Base-by-base conservation (phyloP, 37 sponge, comb jelly and placozoan genomes). In the Chondrilla cf. caribensis region DNA sequence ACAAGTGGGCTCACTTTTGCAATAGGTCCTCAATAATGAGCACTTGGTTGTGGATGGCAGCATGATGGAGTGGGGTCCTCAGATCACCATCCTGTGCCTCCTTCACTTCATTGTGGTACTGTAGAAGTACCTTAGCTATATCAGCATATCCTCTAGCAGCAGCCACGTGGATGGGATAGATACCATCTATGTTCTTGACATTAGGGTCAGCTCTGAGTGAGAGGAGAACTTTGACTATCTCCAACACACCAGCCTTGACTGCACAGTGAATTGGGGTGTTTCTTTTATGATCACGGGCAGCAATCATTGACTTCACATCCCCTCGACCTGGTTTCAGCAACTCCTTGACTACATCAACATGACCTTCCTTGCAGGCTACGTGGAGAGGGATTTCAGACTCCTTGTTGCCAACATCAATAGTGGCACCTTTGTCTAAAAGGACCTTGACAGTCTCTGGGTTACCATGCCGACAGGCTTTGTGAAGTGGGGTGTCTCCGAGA, bases 151-250 rank as follows among this genome's bases (percentile, higher is more conserved):
- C 95, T 17, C 85, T 37, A 7, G 59, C 57, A 60, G 98, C 95
- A 19, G 98, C 96, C 21, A 97, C 62, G 79, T 97, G 98, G 22
- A 97, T 75, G 18, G 96, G 84, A 25, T 85, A 40, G 24, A 88
- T 79, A 0, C 70, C 91, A 36, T 88, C 78, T 26, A 58, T 71
- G 59, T 83, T 95, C 43, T 59, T 44, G 19, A 79, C 89, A 55
- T 38, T 39, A 0, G 84, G 42, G 35, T 87, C 84, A 36, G 88
- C 87, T 0, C 78, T 66, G 71, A 82, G 68, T 29, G 81, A 60
- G 0, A 95, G 41, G 17, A 90, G 75, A 1, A 90, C 36, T 33
- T 78, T 67, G 28, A 91, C 89, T 6, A 88, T 86, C 54, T 94
- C 94, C 14, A 71, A 62, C 2, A 84, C 28, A 0, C 93, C 93